Evolutionary conservation across 2,113 vertebrate species (phyloP).

Genomic region (Malaclemys terrapin): DNA sequence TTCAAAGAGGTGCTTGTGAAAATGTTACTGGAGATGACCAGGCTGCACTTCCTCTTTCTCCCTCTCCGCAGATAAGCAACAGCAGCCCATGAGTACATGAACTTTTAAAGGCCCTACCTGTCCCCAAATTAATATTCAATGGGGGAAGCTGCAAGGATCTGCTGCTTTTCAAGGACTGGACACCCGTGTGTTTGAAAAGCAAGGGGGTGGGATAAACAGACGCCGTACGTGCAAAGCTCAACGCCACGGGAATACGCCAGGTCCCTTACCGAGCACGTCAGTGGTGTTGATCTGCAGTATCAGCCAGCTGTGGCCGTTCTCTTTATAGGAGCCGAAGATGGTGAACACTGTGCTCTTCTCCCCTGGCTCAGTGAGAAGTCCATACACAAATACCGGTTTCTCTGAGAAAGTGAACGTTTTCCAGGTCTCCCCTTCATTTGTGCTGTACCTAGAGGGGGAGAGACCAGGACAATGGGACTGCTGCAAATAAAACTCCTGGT

Average conservation of each 20-base stretch:
- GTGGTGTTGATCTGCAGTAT: conserved; percentile 97
- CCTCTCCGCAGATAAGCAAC: fast-evolving
- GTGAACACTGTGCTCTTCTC: conserved; percentile 98
- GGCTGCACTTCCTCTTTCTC: fast-evolving
- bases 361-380: conserved; percentile 94
- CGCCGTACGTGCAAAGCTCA: neutral
- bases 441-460: conserved; percentile 87
- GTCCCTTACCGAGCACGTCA: conserved; percentile 87
- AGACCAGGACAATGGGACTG: neutral
- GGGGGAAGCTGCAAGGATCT: neutral
- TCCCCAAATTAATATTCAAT: fast-evolving
- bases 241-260: fast-evolving
- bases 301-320: conserved; percentile 96
- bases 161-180: fast-evolving
- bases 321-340: conserved; percentile 95
- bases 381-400: conserved; percentile 91
- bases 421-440: conserved; percentile 98
- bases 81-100: fast-evolving
- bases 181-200: fast-evolving
- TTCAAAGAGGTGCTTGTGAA: neutral
- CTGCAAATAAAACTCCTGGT: neutral
- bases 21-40: neutral
- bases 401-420: conserved; percentile 89
- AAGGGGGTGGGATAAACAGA: fast-evolving
- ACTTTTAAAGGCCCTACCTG: fast-evolving